Evolutionary conservation across 2,888 invertebrate genomes (phyloP).

Genomic region (Pyrrhia umbra): DNA sequence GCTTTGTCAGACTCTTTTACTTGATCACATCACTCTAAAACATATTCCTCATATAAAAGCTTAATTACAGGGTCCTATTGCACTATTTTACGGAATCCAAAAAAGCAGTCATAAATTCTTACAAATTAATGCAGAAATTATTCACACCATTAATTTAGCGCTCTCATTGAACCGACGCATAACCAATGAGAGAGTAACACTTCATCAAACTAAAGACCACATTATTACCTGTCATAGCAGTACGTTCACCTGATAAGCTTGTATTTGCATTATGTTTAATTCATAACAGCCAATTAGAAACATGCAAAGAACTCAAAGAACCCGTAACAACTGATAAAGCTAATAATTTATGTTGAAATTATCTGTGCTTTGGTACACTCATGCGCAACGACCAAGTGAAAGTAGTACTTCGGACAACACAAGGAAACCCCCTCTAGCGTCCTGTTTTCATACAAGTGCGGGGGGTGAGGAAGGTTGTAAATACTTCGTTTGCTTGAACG

Average conservation of each 20-base stretch:
- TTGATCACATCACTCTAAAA: too few species aligned
- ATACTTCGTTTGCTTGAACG: constrained; percentile 5
- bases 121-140: constrained; percentile 2
- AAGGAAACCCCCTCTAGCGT: constrained; percentile 3
- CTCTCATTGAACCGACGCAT: constrained; percentile 10
- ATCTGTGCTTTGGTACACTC: constrained; percentile 58
- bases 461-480: constrained; percentile 24
- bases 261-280: constrained; percentile 55
- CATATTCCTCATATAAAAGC: neutral
- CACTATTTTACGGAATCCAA: neutral
- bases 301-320: constrained; percentile 49
- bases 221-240: constrained; percentile 34
- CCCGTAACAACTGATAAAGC: constrained; percentile 59
- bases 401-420: constrained; percentile 27
- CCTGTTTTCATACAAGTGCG: constrained; percentile 4
- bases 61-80: too few species aligned
- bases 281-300: constrained; percentile 52
- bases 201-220: constrained; percentile 18
- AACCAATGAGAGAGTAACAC: constrained; percentile 7
- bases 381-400: constrained; percentile 51
- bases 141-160: neutral
- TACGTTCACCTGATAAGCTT: constrained; percentile 32
- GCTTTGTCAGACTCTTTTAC: too few species aligned
- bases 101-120: too few species aligned
- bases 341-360: constrained; percentile 64